Percentiles rank a stretch among this genome's conserved stretches.
Conservation (phyloP, 2,888 invertebrate genomes). For the Andrena trimmerana region DNA sequence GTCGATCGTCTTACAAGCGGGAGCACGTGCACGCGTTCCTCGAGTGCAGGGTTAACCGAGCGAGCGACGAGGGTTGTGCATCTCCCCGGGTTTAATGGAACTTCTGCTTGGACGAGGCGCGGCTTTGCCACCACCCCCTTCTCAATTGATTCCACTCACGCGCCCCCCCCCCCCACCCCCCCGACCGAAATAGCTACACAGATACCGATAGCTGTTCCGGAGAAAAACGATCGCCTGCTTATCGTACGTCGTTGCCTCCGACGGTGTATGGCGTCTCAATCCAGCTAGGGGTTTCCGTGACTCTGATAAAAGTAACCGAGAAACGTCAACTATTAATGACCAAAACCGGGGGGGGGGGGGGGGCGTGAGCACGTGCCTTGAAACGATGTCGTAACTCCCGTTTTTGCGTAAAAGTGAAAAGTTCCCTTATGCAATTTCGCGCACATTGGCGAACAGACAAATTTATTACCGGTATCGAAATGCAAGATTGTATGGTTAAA, state of each 20-base stretch:
- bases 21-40: slow-evolving; percentile 61
- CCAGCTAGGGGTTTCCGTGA: slow-evolving; percentile 21
- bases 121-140: slow-evolving; percentile 32
- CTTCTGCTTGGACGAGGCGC: slow-evolving; percentile 49
- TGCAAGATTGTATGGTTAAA: slow-evolving; percentile 20
- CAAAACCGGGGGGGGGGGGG: too few relatives aligned
- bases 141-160: slow-evolving; percentile 74
- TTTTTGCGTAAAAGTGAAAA: too few relatives aligned
- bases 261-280: slow-evolving; percentile 28
- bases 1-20: slow-evolving; percentile 58
- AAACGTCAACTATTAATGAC: not conserved
- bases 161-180: not conserved
- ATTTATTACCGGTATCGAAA: slow-evolving; percentile 28
- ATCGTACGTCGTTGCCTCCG: slow-evolving; percentile 34
- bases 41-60: slow-evolving; percentile 47
- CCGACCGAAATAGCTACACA: slow-evolving; percentile 30
- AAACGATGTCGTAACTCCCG: too few relatives aligned
- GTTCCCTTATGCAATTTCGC: not conserved
- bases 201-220: slow-evolving; percentile 48
- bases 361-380: too few relatives aligned
- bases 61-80: slow-evolving; percentile 54
- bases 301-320: not conserved
- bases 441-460: not conserved
- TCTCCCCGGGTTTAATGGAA: slow-evolving; percentile 68
- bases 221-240: slow-evolving; percentile 59